phyloP scores from a whole-genome alignment of 2,113 vertebrate species.

The Gymnorhina tibicen region DNA sequence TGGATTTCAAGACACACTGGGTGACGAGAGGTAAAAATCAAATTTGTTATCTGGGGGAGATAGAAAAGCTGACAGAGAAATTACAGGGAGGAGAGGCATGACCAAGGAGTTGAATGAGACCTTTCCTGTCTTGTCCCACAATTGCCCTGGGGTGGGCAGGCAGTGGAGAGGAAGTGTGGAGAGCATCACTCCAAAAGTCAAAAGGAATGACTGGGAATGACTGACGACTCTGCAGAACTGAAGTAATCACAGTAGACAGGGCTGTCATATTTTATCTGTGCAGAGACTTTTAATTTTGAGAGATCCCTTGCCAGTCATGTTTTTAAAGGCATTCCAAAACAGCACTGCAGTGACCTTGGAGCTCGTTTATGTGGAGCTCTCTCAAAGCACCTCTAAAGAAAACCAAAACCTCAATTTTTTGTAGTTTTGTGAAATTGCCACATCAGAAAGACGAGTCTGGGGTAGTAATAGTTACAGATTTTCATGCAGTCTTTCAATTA shows the following conservation, averaged over 20 bases:
- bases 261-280: constrained; percentile 35
- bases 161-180: rapidly evolving
- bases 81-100: not conserved
- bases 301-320: constrained; percentile 1
- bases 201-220: not conserved
- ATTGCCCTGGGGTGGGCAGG: not conserved
- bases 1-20: not conserved
- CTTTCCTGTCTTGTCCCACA: not conserved
- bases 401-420: not conserved
- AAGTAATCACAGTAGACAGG: constrained; percentile 25
- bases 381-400: not conserved
- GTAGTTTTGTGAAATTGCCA: not conserved
- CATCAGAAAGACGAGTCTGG: not conserved
- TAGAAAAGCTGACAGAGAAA: not conserved
- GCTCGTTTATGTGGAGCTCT: not conserved
- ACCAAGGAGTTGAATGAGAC: not conserved
- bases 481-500: not conserved
- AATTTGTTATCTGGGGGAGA: not conserved
- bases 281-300: constrained; percentile 1
- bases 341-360: not conserved
- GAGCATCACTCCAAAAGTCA: not conserved
- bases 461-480: not conserved
- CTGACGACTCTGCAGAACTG: not conserved
- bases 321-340: not conserved
- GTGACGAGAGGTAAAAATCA: not conserved